Base-by-base conservation (phyloP, 92 coral and sea anemone species). In the Palythoa grandis region DNA sequence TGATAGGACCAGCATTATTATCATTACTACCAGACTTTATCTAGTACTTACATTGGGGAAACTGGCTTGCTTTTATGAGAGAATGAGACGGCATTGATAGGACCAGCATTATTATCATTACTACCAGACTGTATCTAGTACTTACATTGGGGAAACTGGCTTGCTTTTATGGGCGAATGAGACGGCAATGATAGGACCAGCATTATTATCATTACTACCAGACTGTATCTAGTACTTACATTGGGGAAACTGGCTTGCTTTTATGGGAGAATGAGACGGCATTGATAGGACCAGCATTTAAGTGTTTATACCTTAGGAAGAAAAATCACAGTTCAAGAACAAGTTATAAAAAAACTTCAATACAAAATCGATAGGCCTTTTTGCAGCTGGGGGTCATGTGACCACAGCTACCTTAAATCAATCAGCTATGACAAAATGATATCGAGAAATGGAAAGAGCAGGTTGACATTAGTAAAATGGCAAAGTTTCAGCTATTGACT, bases 221-320 rank as follows among this genome's bases (percentile, higher is more conserved):
- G 0, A 29, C 1, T 29, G 35, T 29, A 29, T 29, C 35, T 48
- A 96, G 87, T n/a, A n/a, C n/a, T n/a, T n/a, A n/a, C n/a, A n/a
- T 87, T 53, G 89, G 74, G 23, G 90, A 88, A 66, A 40, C 63
- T 40, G 91, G 63, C 83, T 95, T 94, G 86, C 91, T 85, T 67
- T 82, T 79, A 85, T 69, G 89, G 13, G 99, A 95, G 82, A 97
- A 95, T 24, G 99, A 93, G 3, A 95, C 98, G 40, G 98, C 83
- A 57, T 88, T 95, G 40, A 97, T 90, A 11, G 97, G 95, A 25
- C 99, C 99, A 83, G 97, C 99, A 38, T 95, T 93, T n/a, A n/a
- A n/a, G 73, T 97, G 96, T 68, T 93, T 97, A 91, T 97, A 97
- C 98, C 98, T 96, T n/a, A 23, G 69, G 35, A 63, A 63, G 25